Evolutionary conservation across 1,140 invertebrate genomes (phyloP), one percentile per base, ranked within the genome.

Genomic region (Drosophila kepulauana): DNA sequence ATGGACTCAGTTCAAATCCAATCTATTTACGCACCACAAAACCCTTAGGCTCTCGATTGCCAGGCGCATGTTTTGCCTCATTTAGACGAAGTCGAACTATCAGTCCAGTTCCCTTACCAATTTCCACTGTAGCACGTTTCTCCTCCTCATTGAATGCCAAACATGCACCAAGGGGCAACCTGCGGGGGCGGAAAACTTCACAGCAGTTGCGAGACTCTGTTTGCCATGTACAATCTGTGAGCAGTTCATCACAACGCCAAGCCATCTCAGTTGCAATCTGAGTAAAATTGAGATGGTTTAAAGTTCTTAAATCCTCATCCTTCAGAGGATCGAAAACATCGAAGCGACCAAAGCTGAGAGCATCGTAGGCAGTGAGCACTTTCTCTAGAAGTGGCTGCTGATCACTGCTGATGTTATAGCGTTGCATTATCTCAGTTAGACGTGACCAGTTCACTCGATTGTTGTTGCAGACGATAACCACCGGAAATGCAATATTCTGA

Each of bases 381-480:
- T 68, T 69, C 33, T 89, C 78, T 3, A 88, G 67, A 1, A 88
- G 63, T 0, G 10, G 11, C 41, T 59, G 46, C 6, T 87, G 67
- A 0, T n/a, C 3, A 5, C 5, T 1, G 7, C 63, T 69, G 56
- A 78, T 77, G 3, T 74, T 78, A 46, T 80, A 91, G 5, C 51
- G 15, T 1, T 25, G 8, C 1, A 58, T 79, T 0, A 85, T 78
- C 43, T 82, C 70, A 0, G 61, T 16, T 2, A 91, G 33, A n/a
- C 86, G 81, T 0, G 75, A 79, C 87, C 89, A 92, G 67, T 92
- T 91, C 10, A 92, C n/a, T 1, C 81, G 81, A 51, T 92, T 92
- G 45, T 75, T 68, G 45, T 91, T 91, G 57, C 91, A 92, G 5
- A 92, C 81, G 0, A 91, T 58, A 10, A 92, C 38, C 28, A 85